Conservation (phyloP, 2,888 invertebrate genomes). For the Trachelus tabidus region DNA sequence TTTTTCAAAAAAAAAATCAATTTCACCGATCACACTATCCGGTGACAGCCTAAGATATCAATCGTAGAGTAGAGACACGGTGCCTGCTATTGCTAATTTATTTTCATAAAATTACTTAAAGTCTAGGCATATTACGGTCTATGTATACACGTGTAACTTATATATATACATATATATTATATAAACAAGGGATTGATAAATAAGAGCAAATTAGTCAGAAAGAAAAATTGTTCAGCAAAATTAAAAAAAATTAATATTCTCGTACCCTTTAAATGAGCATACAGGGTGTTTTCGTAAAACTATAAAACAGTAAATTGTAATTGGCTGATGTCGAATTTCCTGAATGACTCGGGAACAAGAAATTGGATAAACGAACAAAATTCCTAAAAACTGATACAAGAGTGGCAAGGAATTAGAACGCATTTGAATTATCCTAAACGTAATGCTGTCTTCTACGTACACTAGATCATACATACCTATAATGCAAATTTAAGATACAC, state of each 20-base stretch:
- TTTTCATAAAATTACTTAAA: slow-evolving; percentile 43
- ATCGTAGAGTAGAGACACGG: slow-evolving; percentile 25
- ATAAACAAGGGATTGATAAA: not conserved
- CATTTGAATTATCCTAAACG: not conserved
- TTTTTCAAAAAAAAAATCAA: slow-evolving; percentile 1
- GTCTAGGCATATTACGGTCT: slow-evolving; percentile 4
- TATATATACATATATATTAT: not conserved
- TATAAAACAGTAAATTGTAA: not conserved
- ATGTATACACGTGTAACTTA: slow-evolving; percentile 11
- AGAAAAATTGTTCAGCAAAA: not conserved
- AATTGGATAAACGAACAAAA: not conserved
- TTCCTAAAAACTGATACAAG: not conserved
- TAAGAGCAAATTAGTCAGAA: not conserved
- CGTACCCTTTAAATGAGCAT: not conserved
- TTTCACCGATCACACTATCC: slow-evolving; percentile 13
- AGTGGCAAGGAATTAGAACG: not conserved
- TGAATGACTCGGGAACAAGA: not conserved
- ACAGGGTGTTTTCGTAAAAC: not conserved
- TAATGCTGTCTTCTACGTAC: not conserved
- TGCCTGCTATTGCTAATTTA: slow-evolving; percentile 43
- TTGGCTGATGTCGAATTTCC: not conserved
- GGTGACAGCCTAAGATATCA: not conserved
- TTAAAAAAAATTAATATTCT: not conserved
- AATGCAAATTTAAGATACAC: not conserved
- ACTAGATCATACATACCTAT: not conserved